Evolutionary conservation across 1,140 invertebrate genomes (phyloP).

Genomic region (Ips nitidus): DNA sequence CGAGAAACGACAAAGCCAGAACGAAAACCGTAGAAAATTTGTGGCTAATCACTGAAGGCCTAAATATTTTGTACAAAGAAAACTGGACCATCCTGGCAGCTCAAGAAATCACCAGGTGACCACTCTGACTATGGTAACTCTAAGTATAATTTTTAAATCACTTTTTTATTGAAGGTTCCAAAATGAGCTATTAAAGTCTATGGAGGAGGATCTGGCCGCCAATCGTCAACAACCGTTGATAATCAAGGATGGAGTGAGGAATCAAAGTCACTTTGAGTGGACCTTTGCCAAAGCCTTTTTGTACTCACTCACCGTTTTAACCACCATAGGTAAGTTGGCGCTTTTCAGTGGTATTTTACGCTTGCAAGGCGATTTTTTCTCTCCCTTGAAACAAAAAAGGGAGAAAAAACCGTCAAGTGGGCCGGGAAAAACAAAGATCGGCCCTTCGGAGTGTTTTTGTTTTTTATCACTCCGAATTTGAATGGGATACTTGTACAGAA

Average conservation of each 20-base stretch:
- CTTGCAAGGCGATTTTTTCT: too few species aligned
- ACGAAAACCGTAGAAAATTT: slow-evolving; percentile 82
- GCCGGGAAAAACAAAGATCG: too few species aligned
- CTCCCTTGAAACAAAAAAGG: too few species aligned
- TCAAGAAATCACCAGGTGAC: slow-evolving; percentile 74
- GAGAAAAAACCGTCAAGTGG: too few species aligned
- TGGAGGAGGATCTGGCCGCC: slow-evolving; percentile 71
- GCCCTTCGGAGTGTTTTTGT: too few species aligned
- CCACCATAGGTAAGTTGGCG: slow-evolving; percentile 85
- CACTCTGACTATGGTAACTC: neutral
- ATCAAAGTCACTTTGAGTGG: slow-evolving; percentile 73
- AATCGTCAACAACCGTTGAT: slow-evolving; percentile 52
- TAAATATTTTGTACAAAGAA: slow-evolving; percentile 92
- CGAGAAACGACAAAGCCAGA: slow-evolving; percentile 63
- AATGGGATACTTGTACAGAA: too few species aligned
- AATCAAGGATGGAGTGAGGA: slow-evolving; percentile 54
- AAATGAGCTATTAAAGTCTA: slow-evolving; percentile 76
- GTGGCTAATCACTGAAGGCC: slow-evolving; percentile 91
- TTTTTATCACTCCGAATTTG: too few species aligned
- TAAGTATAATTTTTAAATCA: slow-evolving; percentile 11
- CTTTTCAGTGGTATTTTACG: neutral
- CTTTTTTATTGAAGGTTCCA: slow-evolving; percentile 64
- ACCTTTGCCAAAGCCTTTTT: slow-evolving; percentile 92
- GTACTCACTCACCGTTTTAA: slow-evolving; percentile 93
- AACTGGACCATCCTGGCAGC: slow-evolving; percentile 90